phyloP scores from a whole-genome alignment of 2,113 vertebrate genomes.

The Athene noctua region DNA sequence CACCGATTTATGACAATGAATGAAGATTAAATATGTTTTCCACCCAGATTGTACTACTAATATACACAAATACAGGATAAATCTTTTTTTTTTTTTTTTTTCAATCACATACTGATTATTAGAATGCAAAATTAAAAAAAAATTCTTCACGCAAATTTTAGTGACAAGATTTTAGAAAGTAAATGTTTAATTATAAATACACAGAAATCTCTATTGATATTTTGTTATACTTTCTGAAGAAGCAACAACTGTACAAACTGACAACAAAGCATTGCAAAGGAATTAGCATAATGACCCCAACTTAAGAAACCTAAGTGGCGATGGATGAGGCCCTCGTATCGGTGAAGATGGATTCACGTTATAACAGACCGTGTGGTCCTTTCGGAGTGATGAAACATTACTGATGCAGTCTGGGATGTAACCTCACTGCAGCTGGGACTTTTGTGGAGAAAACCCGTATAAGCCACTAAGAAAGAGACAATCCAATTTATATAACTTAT shows the following conservation, averaged over 20 bases:
- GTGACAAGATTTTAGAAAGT: neutral
- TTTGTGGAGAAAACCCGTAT: neutral
- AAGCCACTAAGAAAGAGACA: neutral
- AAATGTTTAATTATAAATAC: conserved; percentile 14
- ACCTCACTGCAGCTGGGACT: neutral
- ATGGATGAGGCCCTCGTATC: neutral
- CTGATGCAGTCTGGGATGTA: neutral
- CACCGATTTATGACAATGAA: neutral
- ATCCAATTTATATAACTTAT: neutral
- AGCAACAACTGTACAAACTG: neutral
- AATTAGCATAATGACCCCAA: neutral
- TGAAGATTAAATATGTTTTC: neutral
- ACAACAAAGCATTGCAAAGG: neutral
- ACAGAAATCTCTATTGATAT: neutral
- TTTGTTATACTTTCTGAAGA: neutral
- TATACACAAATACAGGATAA: neutral
- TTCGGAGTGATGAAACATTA: neutral
- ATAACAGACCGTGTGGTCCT: neutral
- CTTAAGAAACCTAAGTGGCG: neutral
- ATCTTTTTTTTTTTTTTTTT: neutral
- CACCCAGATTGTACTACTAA: neutral
- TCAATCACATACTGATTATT: neutral
- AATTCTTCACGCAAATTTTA: neutral
- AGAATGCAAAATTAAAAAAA: neutral
- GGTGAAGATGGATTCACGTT: neutral